phyloP scores from a whole-genome alignment of 2,888 invertebrate species.

The Eilema sororculum region DNA sequence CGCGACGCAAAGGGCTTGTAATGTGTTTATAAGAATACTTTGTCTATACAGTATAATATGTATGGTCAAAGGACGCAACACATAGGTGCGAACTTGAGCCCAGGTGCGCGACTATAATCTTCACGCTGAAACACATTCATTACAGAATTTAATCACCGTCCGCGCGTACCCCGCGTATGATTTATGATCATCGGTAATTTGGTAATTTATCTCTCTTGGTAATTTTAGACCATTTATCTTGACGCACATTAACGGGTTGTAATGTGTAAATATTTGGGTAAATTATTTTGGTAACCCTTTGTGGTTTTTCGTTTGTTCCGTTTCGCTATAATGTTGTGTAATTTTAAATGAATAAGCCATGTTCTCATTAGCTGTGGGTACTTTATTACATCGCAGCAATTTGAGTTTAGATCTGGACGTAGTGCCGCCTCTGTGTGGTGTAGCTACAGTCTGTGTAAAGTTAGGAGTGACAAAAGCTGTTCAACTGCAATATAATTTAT shows the following conservation, averaged over 20 bases:
- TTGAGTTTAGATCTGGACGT: not conserved
- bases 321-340: not conserved
- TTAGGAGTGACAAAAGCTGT: no score
- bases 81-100: not conserved
- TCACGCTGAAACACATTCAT: constrained; percentile 16
- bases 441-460: no score
- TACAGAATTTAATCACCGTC: constrained; percentile 21
- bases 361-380: not conserved
- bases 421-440: no score
- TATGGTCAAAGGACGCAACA: not conserved
- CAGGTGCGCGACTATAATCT: constrained; percentile 14
- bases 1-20: no score
- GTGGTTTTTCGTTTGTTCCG: constrained; percentile 6
- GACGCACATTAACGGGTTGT: constrained; percentile 30
- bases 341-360: not conserved
- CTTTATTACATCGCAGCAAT: not conserved
- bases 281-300: constrained; percentile 8
- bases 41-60: no score
- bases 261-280: constrained; percentile 6
- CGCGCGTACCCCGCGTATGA: constrained; percentile 29
- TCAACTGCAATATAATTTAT: no score
- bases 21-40: no score
- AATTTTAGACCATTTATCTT: constrained; percentile 44
- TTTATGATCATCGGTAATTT: constrained; percentile 47
- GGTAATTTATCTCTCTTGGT: constrained; percentile 42